A percentile compares a stretch with the other conserved stretches of the same genome.
Conservation (phyloP, 1,140 invertebrate genomes). For the Caenorhabditis tropicalis region DNA sequence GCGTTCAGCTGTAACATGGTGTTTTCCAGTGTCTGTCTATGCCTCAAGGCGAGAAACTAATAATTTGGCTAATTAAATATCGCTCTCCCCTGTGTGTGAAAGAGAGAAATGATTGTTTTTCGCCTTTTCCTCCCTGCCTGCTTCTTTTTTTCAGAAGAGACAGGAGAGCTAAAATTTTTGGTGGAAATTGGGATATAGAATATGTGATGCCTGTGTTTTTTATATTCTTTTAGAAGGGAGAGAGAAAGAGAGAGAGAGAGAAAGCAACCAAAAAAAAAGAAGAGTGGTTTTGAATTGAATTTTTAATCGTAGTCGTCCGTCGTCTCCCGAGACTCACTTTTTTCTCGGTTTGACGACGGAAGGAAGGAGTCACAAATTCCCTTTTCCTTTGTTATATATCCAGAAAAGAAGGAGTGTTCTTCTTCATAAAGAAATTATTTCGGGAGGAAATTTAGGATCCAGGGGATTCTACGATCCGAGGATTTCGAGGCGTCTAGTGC, state of each 20-base stretch:
- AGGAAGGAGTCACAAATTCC: not conserved
- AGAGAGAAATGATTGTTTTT: not conserved
- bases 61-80: constrained; percentile 34
- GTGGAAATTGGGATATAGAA: not conserved
- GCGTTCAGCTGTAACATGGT: too few species aligned
- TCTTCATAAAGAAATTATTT: too few species aligned
- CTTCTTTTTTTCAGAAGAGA: too few species aligned
- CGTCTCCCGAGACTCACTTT: not conserved
- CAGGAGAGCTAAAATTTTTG: too few species aligned
- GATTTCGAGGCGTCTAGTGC: too few species aligned
- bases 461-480: too few species aligned
- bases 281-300: constrained; percentile 19
- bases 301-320: constrained; percentile 6
- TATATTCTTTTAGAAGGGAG: not conserved
- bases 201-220: not conserved
- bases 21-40: too few species aligned
- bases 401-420: too few species aligned
- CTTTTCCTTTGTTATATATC: too few species aligned
- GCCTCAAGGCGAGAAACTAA: not conserved
- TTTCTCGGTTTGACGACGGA: too few species aligned
- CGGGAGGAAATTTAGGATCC: too few species aligned
- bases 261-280: not conserved
- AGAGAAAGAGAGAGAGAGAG: not conserved
- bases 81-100: not conserved
- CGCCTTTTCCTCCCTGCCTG: not conserved